phyloP scores from a whole-genome alignment of 1,140 invertebrate species.

The Trichomalopsis sarcophagae region DNA sequence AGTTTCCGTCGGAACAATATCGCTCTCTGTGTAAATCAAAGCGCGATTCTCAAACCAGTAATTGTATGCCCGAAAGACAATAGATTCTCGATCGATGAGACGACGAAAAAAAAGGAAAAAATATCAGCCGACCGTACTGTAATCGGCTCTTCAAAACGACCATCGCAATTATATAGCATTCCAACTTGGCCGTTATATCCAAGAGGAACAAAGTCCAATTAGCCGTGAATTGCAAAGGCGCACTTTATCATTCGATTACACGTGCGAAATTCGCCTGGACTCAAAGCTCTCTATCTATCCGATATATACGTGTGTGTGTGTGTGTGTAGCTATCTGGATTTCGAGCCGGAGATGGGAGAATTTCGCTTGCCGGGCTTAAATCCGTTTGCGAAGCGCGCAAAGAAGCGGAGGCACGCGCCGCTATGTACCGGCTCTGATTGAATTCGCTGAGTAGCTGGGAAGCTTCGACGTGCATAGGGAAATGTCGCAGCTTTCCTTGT shows the following conservation, averaged over 20 bases:
- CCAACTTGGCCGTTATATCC: slow-evolving; percentile 2
- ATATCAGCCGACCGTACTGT: no score
- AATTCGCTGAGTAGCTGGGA: not conserved
- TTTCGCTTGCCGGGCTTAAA: not conserved
- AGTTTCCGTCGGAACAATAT: no score
- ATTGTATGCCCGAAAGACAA: not conserved
- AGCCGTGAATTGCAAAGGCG: slow-evolving; percentile 19
- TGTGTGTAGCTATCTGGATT: not conserved
- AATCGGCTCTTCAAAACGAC: not conserved
- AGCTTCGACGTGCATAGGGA: not conserved
- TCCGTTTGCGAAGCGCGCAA: not conserved
- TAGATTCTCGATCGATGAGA: not conserved
- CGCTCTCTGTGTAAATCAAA: no score
- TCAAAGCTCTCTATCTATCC: not conserved
- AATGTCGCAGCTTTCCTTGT: not conserved
- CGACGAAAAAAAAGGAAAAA: no score
- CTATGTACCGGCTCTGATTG: not conserved
- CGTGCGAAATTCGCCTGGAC: not conserved
- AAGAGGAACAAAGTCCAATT: slow-evolving; percentile 17
- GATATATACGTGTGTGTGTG: not conserved
- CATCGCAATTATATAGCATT: not conserved
- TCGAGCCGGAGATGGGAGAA: not conserved
- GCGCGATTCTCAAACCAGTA: no score
- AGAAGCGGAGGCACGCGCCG: not conserved
- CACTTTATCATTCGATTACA: slow-evolving; percentile 31